Conservation (phyloP, 2,888 invertebrate genomes). For the Epinotia ramella region DNA sequence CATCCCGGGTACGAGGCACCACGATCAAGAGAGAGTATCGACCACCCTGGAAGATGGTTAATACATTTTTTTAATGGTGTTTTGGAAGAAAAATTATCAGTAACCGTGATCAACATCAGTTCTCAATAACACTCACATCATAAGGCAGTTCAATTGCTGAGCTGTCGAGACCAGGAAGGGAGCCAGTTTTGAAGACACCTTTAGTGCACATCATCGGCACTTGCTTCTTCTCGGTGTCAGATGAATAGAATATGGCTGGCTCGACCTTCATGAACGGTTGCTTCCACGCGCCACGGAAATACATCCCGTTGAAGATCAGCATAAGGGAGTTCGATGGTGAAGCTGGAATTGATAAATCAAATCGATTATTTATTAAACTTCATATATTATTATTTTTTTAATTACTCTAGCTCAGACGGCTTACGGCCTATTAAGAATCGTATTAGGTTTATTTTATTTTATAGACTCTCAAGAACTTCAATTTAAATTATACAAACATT, state of each 20-base stretch:
- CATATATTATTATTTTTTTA: neutral
- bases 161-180: conserved; percentile 87
- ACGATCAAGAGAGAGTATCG: conserved; percentile 85
- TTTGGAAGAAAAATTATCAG: neutral
- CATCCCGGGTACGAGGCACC: conserved; percentile 85
- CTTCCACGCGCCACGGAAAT: conserved; percentile 92
- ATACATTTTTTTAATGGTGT: neutral
- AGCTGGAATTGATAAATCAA: conserved; percentile 57
- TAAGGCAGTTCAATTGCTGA: conserved; percentile 91
- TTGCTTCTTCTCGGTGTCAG: conserved; percentile 85
- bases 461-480: no score
- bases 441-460: no score
- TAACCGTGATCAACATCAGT: neutral
- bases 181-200: conserved; percentile 86
- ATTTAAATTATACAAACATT: no score
- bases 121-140: conserved; percentile 81
- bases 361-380: neutral
- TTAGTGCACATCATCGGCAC: conserved; percentile 89
- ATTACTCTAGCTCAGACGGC: no score
- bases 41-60: conserved; percentile 75
- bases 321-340: conserved; percentile 84
- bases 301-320: conserved; percentile 90
- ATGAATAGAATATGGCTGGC: conserved; percentile 87
- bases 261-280: conserved; percentile 86
- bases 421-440: no score